phyloP scores from a whole-genome alignment of 2,797 vertebrate genomes.

The Neoniphon sammara region DNA sequence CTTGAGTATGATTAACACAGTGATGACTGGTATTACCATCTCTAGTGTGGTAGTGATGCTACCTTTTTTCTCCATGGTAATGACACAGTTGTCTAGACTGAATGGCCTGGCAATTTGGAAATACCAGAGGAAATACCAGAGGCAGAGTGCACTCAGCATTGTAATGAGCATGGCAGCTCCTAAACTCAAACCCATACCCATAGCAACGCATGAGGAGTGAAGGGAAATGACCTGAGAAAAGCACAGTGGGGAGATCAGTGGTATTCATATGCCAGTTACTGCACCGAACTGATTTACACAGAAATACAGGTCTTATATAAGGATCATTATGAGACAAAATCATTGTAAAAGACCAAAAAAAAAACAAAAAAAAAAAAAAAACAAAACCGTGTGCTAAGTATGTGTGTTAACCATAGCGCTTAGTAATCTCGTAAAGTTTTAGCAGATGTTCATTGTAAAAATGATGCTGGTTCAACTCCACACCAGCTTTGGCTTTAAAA shows the following conservation, averaged over 20 bases:
- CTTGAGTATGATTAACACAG: not conserved
- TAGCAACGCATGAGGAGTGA: slow-evolving; percentile 18
- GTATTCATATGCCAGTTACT: slow-evolving; percentile 5
- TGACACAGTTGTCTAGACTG: slow-evolving; percentile 14
- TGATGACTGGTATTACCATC: not conserved
- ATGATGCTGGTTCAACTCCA: not conserved
- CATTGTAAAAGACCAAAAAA: not conserved
- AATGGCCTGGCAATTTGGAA: slow-evolving; percentile 34
- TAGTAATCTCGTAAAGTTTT: not conserved
- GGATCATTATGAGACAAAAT: not conserved
- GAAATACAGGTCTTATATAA: not conserved
- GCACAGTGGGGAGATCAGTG: slow-evolving; percentile 3
- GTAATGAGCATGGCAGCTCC: slow-evolving; percentile 58
- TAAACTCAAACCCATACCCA: slow-evolving; percentile 34
- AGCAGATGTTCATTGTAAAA: not conserved
- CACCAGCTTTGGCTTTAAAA: not conserved
- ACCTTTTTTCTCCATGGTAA: slow-evolving; percentile 1
- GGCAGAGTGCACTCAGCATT: slow-evolving; percentile 23
- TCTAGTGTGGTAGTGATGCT: not conserved
- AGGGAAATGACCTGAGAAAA: slow-evolving; percentile 16
- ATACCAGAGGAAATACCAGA: slow-evolving; percentile 55
- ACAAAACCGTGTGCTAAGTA: not conserved
- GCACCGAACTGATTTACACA: not conserved
- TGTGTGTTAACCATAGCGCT: not conserved
- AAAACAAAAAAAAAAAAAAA: too few relatives aligned